These are phyloP conservation scores for Desoria tigrina DNA, from an alignment of 2,888 invertebrate species.

Conservation along the genomic window DNA sequence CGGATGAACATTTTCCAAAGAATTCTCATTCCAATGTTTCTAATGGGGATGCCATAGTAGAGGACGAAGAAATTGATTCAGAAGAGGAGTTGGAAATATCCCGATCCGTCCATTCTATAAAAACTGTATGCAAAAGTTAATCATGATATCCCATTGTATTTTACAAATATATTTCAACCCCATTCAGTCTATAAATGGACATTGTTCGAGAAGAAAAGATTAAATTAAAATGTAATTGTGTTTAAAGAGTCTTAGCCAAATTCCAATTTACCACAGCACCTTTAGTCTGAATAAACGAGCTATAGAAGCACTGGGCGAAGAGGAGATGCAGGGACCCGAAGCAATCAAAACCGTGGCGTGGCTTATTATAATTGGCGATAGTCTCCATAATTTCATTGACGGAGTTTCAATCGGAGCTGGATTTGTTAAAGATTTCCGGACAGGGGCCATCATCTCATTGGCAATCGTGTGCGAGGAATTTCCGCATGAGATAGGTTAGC, in stretches of 20 bases:
- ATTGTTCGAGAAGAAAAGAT: no score
- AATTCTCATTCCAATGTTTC: slow-evolving; percentile 10
- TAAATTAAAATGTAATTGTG: no score
- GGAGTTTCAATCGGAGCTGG: slow-evolving; percentile 62
- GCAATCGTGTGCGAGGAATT: slow-evolving; percentile 66
- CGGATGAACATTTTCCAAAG: slow-evolving; percentile 1
- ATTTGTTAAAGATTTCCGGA: slow-evolving; percentile 61
- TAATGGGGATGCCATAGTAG: slow-evolving; percentile 14
- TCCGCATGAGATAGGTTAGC: slow-evolving; percentile 64
- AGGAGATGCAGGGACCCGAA: slow-evolving; percentile 7
- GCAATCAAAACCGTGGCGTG: slow-evolving; percentile 62
- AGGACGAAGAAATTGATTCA: background rate
- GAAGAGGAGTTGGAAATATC: background rate
- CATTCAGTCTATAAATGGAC: no score
- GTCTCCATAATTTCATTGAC: slow-evolving; percentile 66
- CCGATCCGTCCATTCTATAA: slow-evolving; percentile 6
- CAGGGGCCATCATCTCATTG: slow-evolving; percentile 63
- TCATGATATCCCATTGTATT: slow-evolving; percentile 14
- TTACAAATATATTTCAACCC: no score
- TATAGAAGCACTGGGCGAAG: slow-evolving; percentile 24
- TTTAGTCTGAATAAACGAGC: slow-evolving; percentile 47
- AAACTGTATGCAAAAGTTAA: slow-evolving; percentile 1
- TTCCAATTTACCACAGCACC: slow-evolving; percentile 48
- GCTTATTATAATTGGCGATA: slow-evolving; percentile 63
- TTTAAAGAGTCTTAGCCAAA: slow-evolving; percentile 30